Evolutionary conservation across 1,140 invertebrate genomes (phyloP).

Genomic region (Ladona fulva): DNA sequence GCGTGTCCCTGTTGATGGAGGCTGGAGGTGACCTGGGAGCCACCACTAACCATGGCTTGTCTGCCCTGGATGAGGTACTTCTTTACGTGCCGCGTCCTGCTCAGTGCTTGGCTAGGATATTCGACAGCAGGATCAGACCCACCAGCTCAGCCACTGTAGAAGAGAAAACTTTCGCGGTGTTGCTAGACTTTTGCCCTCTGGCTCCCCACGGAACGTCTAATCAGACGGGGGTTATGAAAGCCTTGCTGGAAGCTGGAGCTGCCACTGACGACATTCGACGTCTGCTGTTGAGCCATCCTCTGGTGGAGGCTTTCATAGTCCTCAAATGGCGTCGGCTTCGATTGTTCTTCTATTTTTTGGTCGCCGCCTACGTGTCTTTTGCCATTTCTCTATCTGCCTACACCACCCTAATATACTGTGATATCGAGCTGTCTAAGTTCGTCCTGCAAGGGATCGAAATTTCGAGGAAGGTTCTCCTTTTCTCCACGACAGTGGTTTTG

Average conservation of each 20-base stretch:
- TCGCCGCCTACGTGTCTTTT: conserved; percentile 34
- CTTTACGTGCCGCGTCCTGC: not conserved
- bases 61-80: not conserved
- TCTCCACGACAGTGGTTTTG: conserved; percentile 15
- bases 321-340: conserved; percentile 40
- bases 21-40: not conserved
- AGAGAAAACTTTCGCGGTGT: conserved; percentile 23
- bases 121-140: not conserved
- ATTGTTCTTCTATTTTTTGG: conserved; percentile 36
- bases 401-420: not conserved
- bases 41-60: not conserved
- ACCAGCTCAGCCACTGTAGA: not conserved
- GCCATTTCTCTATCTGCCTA: conserved; percentile 29
- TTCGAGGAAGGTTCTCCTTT: conserved; percentile 12
- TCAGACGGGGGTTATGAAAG: conserved; percentile 32
- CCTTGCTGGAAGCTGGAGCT: conserved; percentile 27
- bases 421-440: not conserved
- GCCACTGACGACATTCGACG: conserved; percentile 23
- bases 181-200: conserved; percentile 29
- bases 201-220: conserved; percentile 23
- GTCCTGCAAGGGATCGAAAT: not conserved
- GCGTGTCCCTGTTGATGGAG: not conserved
- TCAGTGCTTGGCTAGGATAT: not conserved
- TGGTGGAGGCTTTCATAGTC: conserved; percentile 39
- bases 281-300: conserved; percentile 36